Conservation (phyloP, 2,113 vertebrate species). For the Barnardius zonarius region DNA sequence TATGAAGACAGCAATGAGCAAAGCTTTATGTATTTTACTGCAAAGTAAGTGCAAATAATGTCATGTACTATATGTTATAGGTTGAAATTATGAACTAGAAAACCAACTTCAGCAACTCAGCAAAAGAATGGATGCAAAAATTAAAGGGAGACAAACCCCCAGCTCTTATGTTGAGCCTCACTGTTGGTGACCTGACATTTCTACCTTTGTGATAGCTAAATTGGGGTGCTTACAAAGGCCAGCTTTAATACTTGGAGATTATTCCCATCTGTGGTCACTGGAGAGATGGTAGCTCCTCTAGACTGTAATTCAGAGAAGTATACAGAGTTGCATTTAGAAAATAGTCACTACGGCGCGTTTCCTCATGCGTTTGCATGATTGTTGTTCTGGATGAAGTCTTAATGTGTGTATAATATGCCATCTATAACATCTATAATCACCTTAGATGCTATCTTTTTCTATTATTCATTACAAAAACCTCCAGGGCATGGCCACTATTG, state of each 20-base stretch:
- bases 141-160: not conserved
- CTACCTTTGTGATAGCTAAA: not conserved
- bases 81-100: not conserved
- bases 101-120: not conserved
- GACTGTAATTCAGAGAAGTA: not conserved
- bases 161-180: not conserved
- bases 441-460: not conserved
- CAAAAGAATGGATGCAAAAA: not conserved
- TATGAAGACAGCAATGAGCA: not conserved
- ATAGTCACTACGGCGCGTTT: not conserved
- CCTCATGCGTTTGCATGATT: not conserved
- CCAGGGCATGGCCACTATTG: not conserved
- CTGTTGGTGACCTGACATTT: not conserved
- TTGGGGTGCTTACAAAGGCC: not conserved
- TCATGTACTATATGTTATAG: not conserved
- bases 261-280: rapidly evolving
- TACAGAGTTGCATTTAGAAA: not conserved
- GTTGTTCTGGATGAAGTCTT: not conserved
- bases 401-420: not conserved
- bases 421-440: not conserved
- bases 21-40: not conserved
- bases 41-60: not conserved
- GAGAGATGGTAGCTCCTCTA: not conserved
- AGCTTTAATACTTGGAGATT: not conserved
- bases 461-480: not conserved